Base-by-base conservation (phyloP, 1,140 invertebrate species). In the Hycleus phaleratus region DNA sequence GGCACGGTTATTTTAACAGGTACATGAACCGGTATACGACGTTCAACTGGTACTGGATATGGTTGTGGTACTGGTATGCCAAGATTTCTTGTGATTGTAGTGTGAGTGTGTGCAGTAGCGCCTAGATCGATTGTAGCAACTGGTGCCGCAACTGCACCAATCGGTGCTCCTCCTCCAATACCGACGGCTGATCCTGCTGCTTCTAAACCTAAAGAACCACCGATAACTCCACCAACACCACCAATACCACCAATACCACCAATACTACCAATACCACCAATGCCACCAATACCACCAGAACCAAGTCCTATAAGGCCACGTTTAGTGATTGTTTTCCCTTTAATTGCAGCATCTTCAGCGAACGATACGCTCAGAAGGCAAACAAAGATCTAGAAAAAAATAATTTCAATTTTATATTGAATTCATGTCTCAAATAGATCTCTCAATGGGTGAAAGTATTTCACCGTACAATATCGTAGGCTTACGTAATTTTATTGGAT, bases 241-340 rank as follows among this genome's bases (percentile, higher is more conserved):
- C 61, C 63, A 44, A 65, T 59, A 42, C 49, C 49, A 43, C 26
- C 11, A 24, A 45, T 55, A 39, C 42, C 45, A 39, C 61, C 63
- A 44, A 65, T 60, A 42, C 49, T 45, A 43, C 26, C 11, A 24
- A 45, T 57, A 39, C 42, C 45, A 39, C 61, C 63, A 42, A 65
- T 60, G 2, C 18, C 18, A 18, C 18, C 18, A 1, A 18, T 18
- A 18, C 18, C 18, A 18, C 18, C 18, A 2, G 18, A 18, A 18
- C 71, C 71, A 40, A 71, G 55, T 18, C 67, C 68, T 26, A 65
- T 24, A 7, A 72, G 58, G 24, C 71, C 71, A 45, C 71, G 62
- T 59, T 72, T 72, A 46, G 63, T 67, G 8, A 66, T 58, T 49
- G 26, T 18, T 32, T 60, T 56, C 49, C 59, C 54, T 9, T 53